Conservation (phyloP, 1,140 invertebrate genomes). For the silkworm (Bombyx mori) region DNA sequence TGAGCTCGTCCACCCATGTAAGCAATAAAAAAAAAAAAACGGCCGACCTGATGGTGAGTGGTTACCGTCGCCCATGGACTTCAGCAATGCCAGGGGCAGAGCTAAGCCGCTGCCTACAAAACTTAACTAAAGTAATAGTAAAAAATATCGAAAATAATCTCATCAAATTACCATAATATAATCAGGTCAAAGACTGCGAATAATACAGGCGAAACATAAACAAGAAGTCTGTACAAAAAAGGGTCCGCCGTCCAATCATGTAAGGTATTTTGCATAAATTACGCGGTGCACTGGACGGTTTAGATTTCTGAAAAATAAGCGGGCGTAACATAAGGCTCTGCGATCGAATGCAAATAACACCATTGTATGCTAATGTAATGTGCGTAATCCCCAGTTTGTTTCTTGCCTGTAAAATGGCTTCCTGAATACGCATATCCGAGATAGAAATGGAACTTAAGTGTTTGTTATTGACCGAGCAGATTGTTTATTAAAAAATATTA, state of each 20-base stretch:
- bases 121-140: too few species aligned
- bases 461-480: neutral
- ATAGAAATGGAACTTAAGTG: slow-evolving; percentile 22
- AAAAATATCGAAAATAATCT: too few species aligned
- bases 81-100: too few species aligned
- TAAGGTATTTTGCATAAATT: slow-evolving; percentile 59
- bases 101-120: too few species aligned
- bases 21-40: too few species aligned
- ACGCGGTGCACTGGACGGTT: slow-evolving; percentile 31
- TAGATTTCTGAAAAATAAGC: slow-evolving; percentile 54
- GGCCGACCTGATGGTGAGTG: too few species aligned
- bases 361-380: slow-evolving; percentile 60
- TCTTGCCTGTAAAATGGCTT: slow-evolving; percentile 30
- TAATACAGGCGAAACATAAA: slow-evolving; percentile 14
- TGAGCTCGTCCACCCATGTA: too few species aligned
- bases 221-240: slow-evolving; percentile 26
- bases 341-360: slow-evolving; percentile 56
- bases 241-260: slow-evolving; percentile 36
- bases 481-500: slow-evolving; percentile 2
- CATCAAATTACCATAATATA: slow-evolving; percentile 11
- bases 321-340: slow-evolving; percentile 42
- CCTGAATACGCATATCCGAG: slow-evolving; percentile 30
- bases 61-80: too few species aligned
- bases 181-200: slow-evolving; percentile 6
- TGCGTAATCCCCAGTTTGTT: slow-evolving; percentile 43